Evolutionary conservation across 1,140 invertebrate genomes (phyloP).

Genomic region (Galleria mellonella): DNA sequence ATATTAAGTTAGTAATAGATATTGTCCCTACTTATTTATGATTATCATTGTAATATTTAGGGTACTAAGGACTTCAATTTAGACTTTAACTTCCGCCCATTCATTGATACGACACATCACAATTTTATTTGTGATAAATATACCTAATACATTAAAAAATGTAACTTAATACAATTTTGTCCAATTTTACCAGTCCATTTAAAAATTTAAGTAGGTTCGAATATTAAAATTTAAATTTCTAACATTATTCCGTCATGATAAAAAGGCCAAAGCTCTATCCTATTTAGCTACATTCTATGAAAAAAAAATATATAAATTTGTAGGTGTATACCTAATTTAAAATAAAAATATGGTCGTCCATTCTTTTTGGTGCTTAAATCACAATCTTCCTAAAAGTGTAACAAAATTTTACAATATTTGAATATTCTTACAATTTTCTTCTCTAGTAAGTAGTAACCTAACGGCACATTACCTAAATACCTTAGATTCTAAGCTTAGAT

Average conservation of each 20-base stretch:
- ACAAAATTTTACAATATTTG: too few relatives aligned
- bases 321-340: too few relatives aligned
- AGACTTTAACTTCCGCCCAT: constrained; percentile 15
- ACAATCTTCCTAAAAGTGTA: constrained; percentile 18
- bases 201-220: constrained; percentile 8
- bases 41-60: constrained; percentile 23
- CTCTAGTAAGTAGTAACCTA: too few relatives aligned
- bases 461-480: too few relatives aligned
- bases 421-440: too few relatives aligned
- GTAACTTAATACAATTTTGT: constrained; percentile 11
- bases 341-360: constrained; percentile 15
- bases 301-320: constrained; percentile 9
- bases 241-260: constrained; percentile 8
- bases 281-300: constrained; percentile 19
- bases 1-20: constrained; percentile 14
- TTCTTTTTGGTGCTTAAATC: constrained; percentile 26
- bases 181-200: constrained; percentile 18
- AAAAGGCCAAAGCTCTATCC: constrained; percentile 29
- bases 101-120: constrained; percentile 12
- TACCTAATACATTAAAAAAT: constrained; percentile 4
- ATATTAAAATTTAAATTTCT: constrained; percentile 19
- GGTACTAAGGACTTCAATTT: constrained; percentile 6
- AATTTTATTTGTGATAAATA: constrained; percentile 14
- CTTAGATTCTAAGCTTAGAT: too few relatives aligned
- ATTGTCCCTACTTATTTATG: constrained; percentile 26